Percentiles rank a stretch among this genome's conserved stretches.
These are phyloP conservation scores for Tetragonisca angustula DNA, from an alignment of 2,888 invertebrate species.

Conservation along the genomic window DNA sequence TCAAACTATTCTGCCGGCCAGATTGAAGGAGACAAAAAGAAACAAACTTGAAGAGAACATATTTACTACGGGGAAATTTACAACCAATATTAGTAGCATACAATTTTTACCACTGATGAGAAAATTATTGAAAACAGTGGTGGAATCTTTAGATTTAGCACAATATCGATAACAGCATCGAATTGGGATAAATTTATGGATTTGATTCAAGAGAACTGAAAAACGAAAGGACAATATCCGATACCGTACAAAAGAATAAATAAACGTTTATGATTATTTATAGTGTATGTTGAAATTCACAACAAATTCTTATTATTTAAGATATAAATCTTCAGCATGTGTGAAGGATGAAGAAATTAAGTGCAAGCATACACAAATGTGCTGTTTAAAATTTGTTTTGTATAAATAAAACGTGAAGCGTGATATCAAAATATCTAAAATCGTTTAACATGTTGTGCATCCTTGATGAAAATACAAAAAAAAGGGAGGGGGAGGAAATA, in stretches of 20 bases:
- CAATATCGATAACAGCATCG: conserved; percentile 73
- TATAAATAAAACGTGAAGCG: background rate
- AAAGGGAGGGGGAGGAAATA: background rate
- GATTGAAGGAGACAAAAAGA: conserved; percentile 64
- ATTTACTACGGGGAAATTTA: conserved; percentile 78
- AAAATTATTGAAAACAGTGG: conserved; percentile 79
- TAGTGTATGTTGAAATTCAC: conserved; percentile 14
- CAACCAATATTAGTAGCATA: conserved; percentile 66
- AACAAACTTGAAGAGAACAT: conserved; percentile 67
- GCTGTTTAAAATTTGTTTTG: background rate
- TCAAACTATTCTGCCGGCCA: conserved; percentile 71
- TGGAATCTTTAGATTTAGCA: conserved; percentile 80
- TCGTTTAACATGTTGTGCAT: conserved; percentile 6
- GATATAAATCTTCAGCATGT: background rate
- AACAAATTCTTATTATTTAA: conserved; percentile 51
- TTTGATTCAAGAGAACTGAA: background rate
- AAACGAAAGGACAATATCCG: background rate
- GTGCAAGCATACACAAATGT: background rate
- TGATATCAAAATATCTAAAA: background rate
- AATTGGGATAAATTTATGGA: background rate
- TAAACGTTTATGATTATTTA: conserved; percentile 19
- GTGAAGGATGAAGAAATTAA: conserved; percentile 14
- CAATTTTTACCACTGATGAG: conserved; percentile 80
- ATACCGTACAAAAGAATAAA: conserved; percentile 15
- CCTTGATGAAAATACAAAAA: conserved; percentile 30